A percentile compares a stretch with the other conserved stretches of the same genome.
Conservation (phyloP, 2,888 invertebrate species). For the Lithosia quadra region DNA sequence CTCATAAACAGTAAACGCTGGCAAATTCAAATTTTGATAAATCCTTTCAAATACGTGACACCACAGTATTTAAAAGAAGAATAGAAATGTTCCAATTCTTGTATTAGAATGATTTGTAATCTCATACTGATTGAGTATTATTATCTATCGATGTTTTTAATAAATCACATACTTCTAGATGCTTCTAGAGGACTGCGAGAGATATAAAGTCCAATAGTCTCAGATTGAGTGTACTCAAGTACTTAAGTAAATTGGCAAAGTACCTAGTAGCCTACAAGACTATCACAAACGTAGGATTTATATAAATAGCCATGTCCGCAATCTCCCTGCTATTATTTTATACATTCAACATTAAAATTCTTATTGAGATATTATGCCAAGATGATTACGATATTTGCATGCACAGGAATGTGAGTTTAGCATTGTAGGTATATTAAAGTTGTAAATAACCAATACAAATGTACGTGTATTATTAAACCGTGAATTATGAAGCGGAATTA, state of each 20-base stretch:
- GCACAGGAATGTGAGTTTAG: neutral
- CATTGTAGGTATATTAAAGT: neutral
- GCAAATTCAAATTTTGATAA: too few species aligned
- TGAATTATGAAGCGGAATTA: neutral
- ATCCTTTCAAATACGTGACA: too few species aligned
- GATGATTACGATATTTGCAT: neutral
- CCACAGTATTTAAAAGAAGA: too few species aligned
- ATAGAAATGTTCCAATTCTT: too few species aligned
- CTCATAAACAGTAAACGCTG: too few species aligned
- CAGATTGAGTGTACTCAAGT: too few species aligned
- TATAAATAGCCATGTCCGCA: neutral
- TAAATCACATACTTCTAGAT: too few species aligned
- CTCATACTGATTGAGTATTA: too few species aligned
- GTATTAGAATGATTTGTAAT: too few species aligned
- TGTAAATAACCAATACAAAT: neutral
- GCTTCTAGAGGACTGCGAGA: too few species aligned
- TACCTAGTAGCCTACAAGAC: neutral
- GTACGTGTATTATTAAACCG: neutral
- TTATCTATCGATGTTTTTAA: too few species aligned
- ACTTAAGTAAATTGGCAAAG: neutral
- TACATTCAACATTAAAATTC: neutral
- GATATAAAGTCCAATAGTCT: too few species aligned
- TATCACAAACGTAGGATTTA: neutral
- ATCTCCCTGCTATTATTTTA: neutral
- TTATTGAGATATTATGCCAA: neutral